Base-by-base conservation (phyloP, 2,113 vertebrate genomes). In the Phocoena sinus region DNA sequence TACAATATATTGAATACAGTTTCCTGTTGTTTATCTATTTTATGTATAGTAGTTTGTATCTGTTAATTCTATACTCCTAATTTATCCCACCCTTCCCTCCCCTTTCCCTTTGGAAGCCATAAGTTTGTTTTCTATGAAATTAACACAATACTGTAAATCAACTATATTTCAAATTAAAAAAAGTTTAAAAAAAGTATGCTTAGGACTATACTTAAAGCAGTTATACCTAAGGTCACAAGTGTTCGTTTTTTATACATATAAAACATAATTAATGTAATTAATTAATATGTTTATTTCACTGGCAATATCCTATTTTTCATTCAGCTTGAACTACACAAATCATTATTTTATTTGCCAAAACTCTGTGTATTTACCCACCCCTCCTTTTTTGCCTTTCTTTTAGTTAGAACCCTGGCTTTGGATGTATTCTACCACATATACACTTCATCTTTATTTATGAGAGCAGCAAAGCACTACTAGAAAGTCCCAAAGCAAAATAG, bases 281-380 rank as follows among this genome's bases (percentile, higher is more conserved):
- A 70, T 70, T 47, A 31, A 76, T 31, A 60, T 63, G 38, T 36
- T 88, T 68, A 83, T 77, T 83, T 89, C 53, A 83, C 23, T 71
- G 60, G 56, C n/a, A 94, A 20, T 33, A 63, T n/a, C 23, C 28
- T 84, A 87, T 47, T 84, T 92, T 81, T 81, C 70, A 87, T 76
- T 25, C 21, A 91, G 44, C 20, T 80, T 94, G 76, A 4, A 62
- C 38, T 79, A 83, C 7, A 53, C 14, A 86, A 31, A 73, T 15
- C 47, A 91, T 89, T 83, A 36, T 71, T 94, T 91, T 41, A 94
- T 53, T 91, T 94, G 63, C 6, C 60, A 41, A 94, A 92, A 63
- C 3, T 87, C 84, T 44, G 36, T 63, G 36, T 63, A 68, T 81
- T 79, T 67, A 76, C 15, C 25, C n/a, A 38, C 8, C 9, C 21